Evolutionary conservation across 2,797 vertebrate genomes (phyloP).

Genomic region (Hemibagrus guttatus): DNA sequence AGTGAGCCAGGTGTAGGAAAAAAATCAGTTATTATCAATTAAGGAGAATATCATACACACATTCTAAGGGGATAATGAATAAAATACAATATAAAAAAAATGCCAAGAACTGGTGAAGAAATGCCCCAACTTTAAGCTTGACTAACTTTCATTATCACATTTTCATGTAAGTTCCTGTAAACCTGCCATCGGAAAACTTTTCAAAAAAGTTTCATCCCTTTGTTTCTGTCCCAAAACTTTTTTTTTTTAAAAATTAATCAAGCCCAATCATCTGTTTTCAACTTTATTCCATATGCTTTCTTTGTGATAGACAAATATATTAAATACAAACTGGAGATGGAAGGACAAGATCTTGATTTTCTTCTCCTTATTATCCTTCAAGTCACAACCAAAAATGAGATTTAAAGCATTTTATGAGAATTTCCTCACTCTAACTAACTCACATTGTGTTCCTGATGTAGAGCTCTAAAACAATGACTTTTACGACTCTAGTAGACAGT

Average conservation of each 20-base stretch:
- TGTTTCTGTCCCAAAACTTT: background rate
- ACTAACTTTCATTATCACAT: background rate
- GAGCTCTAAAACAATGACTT: background rate
- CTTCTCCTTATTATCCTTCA: background rate
- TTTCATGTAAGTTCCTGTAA: background rate
- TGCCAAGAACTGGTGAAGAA: background rate
- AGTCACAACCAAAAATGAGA: background rate
- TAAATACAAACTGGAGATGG: background rate
- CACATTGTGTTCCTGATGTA: background rate
- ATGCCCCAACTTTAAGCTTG: background rate
- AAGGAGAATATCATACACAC: background rate
- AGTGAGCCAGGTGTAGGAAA: background rate
- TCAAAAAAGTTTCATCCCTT: background rate
- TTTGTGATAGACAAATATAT: background rate
- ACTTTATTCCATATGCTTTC: background rate
- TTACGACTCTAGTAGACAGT: background rate
- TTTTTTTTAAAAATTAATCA: background rate
- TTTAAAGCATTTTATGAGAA: background rate
- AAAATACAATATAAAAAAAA: background rate
- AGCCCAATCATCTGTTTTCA: conserved; percentile 3
- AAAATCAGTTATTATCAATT: background rate
- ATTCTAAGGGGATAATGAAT: too few species aligned
- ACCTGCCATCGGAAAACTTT: background rate
- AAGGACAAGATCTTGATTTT: background rate
- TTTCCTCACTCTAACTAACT: background rate